Conservation (phyloP, 2,113 vertebrate species). For the Chaetodon auriga region DNA sequence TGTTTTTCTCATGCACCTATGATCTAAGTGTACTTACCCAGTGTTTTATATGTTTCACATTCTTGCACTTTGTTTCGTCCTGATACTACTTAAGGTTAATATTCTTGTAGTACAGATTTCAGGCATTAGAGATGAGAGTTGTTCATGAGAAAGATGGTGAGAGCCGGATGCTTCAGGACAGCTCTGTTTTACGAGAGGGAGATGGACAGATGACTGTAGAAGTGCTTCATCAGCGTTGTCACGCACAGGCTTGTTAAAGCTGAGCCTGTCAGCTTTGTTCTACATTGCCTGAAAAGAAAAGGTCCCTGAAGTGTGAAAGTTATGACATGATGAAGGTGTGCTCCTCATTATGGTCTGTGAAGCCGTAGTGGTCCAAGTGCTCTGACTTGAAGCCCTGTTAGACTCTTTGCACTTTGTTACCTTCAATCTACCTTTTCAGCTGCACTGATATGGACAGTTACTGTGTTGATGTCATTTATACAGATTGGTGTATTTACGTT, state of each 20-base stretch:
- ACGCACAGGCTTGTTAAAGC: neutral
- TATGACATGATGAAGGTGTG: neutral
- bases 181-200: neutral
- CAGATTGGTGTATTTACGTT: constrained; percentile 19
- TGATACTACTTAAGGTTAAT: neutral
- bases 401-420: constrained; percentile 55
- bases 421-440: constrained; percentile 1
- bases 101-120: constrained; percentile 7
- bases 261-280: neutral
- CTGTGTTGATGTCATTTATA: constrained; percentile 9
- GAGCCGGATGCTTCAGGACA: neutral
- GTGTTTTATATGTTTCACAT: constrained; percentile 7
- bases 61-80: constrained; percentile 35
- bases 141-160: neutral
- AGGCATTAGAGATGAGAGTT: neutral
- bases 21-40: constrained; percentile 65
- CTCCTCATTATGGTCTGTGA: neutral
- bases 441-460: constrained; percentile 16
- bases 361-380: constrained; percentile 10
- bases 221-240: constrained; percentile 1
- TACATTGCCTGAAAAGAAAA: neutral
- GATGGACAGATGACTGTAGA: neutral
- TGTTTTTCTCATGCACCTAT: constrained; percentile 1
- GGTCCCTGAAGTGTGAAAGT: neutral
- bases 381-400: constrained; percentile 39